Conservation (phyloP, 2,113 vertebrate species). For the Columba livia region DNA sequence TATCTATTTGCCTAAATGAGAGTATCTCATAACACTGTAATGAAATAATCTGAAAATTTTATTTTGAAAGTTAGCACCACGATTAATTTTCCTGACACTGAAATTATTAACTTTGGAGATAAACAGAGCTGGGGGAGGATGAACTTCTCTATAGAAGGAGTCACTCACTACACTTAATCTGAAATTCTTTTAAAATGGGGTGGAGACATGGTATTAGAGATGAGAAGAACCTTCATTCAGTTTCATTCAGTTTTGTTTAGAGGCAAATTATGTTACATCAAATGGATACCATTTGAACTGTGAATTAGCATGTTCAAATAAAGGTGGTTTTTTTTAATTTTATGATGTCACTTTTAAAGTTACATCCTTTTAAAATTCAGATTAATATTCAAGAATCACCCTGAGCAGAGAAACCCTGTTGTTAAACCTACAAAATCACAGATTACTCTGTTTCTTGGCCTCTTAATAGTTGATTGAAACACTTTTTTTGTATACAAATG, state of each 20-base stretch:
- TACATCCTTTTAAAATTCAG: background rate
- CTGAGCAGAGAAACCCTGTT: background rate
- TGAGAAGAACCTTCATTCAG: background rate
- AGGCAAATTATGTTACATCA: background rate
- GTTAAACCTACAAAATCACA: background rate
- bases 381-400: background rate
- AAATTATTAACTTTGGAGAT: background rate
- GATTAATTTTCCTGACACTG: background rate
- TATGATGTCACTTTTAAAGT: background rate
- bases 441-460: background rate
- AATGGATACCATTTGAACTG: background rate
- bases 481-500: background rate
- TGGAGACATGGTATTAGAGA: background rate
- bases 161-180: background rate
- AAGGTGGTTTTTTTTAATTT: background rate
- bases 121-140: background rate
- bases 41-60: background rate
- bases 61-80: background rate
- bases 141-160: background rate
- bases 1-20: background rate
- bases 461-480: background rate
- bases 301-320: background rate
- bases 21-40: background rate
- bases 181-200: background rate
- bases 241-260: background rate